Evolutionary conservation across 2,888 invertebrate species (phyloP), one percentile per base, ranked within the genome.

Genomic region (Himalopsyche tibetana): DNA sequence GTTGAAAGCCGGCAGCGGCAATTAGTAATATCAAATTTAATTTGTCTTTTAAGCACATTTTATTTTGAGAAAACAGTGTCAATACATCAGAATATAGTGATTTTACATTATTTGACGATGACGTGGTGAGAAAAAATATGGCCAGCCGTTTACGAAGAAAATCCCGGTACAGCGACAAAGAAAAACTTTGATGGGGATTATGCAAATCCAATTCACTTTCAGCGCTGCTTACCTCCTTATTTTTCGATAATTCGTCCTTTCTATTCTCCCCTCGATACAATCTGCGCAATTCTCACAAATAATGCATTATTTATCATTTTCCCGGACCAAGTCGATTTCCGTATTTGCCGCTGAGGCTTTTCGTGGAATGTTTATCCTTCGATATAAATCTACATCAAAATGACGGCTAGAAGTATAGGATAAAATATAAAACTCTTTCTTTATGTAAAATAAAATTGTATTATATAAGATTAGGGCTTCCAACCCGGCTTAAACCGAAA

Each of bases 231-330:
- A n/a, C 80, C 40, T 80, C 80, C 80, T 80, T 80, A 80, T 80
- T 38, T 42, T 42, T 17, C 80, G 80, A 80, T 80, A 80, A 80
- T 80, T 80, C 80, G 40, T 80, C 42, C 40, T 80, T 80, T 80
- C 19, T 80, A 80, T 80, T 80, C 80, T 80, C 80, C 63, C 63
- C 63, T n/a, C 17, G 80, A 80, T 40, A 80, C 40, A 42, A 38
- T 80, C 17, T n/a, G 80, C 42, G 80, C 38, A 80, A 40, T 80
- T 40, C 80, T 80, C 40, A 8, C 80, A 42, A 80, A 80, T 80
- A 80, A 63, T 63, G 63, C 80, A 80, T 80, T 80, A 80, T 80
- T 80, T 80, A 80, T 80, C 63, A 63, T 63, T 63, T 51, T 63
- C 63, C 63, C 63, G 63, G 19, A 19, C 28, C 19, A 28, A n/a